Conservation (phyloP, 1,140 invertebrate species). For the Chlorops oryzae region DNA sequence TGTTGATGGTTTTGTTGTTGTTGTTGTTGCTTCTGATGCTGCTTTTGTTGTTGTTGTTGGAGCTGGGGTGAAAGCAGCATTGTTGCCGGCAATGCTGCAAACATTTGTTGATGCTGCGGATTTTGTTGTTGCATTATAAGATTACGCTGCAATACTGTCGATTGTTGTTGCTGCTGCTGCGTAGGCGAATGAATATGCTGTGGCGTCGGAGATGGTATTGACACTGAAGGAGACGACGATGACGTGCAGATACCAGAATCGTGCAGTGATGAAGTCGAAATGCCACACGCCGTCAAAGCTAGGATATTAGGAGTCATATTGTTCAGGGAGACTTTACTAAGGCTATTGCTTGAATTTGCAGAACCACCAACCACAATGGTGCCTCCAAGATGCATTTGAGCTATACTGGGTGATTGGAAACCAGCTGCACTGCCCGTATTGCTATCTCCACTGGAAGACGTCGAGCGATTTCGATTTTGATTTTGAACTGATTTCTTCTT, state of each 20-base stretch:
- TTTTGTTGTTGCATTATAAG: not conserved
- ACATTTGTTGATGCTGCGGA: conserved; percentile 19
- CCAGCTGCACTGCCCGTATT: conserved; percentile 23
- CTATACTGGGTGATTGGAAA: conserved; percentile 26
- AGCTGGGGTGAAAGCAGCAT: conserved; percentile 36
- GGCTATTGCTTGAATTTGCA: too few relatives aligned
- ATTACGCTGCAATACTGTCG: not conserved
- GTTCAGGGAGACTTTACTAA: too few relatives aligned
- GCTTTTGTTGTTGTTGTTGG: conserved; percentile 11
- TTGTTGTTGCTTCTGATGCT: conserved; percentile 4
- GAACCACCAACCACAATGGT: too few relatives aligned
- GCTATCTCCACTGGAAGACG: conserved; percentile 40
- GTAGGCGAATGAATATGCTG: conserved; percentile 33
- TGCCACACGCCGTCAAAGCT: conserved; percentile 17
- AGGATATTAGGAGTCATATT: too few relatives aligned
- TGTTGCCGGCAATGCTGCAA: conserved; percentile 31
- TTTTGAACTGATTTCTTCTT: conserved; percentile 4
- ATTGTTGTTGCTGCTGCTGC: conserved; percentile 25
- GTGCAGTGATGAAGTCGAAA: conserved; percentile 38
- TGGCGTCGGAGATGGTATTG: conserved; percentile 38
- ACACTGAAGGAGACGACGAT: conserved; percentile 40
- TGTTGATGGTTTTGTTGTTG: conserved; percentile 15
- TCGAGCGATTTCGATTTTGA: conserved; percentile 36
- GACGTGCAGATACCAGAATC: conserved; percentile 45
- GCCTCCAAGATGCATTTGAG: conserved; percentile 34